Base-by-base conservation (phyloP, 2,797 vertebrate genomes). In the Arvicola amphibius region DNA sequence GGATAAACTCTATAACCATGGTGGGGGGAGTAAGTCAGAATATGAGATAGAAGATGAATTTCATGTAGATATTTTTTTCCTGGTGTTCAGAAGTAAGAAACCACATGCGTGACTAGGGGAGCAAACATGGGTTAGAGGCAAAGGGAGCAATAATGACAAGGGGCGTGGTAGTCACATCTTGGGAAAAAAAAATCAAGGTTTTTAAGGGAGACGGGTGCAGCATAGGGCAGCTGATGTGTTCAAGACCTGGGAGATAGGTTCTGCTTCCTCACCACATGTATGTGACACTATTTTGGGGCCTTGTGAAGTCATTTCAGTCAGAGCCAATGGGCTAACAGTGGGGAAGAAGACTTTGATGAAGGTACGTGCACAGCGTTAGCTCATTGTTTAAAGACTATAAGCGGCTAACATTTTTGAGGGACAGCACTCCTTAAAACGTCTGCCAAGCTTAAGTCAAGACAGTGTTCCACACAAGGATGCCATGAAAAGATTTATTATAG, bases 51-150 rank as follows among this genome's bases (percentile, higher is more conserved):
- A 93, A 94, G 37, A 86, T 92, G 48, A 84, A 91, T 91, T 69
- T 78, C 56, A 17, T 37, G n/a, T 43, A 53, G 71, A 1, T 29
- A 43, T 43, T 43, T 84, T 94, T 90, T 78, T 92, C 94, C 92
- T 95, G 63, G 81, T 88, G 63, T 12, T 94, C 71, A 95, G 84
- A 94, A 89, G 76, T 92, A 94, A 74, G 16, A 96, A 93, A 88
- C n/a, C 51, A 96, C 96, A 88, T 56, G 73, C 69, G 67, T 76
- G 53, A 27, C 88, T 46, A 84, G 25, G 89, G 80, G 17, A 17
- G 79, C 48, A 94, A 86, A 80, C 37, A 88, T 78, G 43, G 32
- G 32, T 63, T 67, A 71, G 43, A 78, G 91, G 78, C 17, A 89
- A 8, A 92, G 11, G 43, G 78, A 53, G 92, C 61, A 71, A 48